phyloP scores from a whole-genome alignment of 2,113 vertebrate genomes.

The Garra rufa region DNA sequence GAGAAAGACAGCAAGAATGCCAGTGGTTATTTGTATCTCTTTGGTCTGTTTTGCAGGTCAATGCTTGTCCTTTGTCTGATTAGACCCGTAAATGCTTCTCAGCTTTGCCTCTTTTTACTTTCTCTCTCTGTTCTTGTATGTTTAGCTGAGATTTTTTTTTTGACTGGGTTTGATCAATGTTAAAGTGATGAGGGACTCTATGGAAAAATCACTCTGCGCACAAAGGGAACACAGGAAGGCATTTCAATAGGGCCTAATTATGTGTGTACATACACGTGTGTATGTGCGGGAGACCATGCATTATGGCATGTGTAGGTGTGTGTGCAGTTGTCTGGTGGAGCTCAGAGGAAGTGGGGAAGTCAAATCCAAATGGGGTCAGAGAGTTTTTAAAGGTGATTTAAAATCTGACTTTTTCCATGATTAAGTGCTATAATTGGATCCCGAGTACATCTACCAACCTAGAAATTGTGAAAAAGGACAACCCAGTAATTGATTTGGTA shows the following conservation, averaged over 20 bases:
- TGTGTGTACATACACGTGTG: conserved; percentile 29
- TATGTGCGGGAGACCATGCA: conserved; percentile 29
- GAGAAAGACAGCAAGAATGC: not conserved
- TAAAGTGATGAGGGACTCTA: conserved; percentile 21
- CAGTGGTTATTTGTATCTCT: not conserved
- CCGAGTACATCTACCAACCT: no score
- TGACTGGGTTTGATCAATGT: not conserved
- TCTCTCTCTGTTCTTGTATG: not conserved
- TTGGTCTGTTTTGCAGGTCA: conserved; percentile 15
- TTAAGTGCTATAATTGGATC: no score
- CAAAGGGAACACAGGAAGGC: conserved; percentile 52
- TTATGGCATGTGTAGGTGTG: conserved; percentile 41
- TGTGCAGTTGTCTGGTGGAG: conserved; percentile 13
- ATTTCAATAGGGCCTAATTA: conserved; percentile 59
- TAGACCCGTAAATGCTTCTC: not conserved
- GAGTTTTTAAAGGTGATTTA: no score
- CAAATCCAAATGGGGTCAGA: not conserved
- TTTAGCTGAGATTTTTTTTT: conserved; percentile 10
- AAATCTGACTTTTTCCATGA: no score
- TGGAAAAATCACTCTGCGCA: conserved; percentile 53
- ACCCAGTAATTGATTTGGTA: no score
- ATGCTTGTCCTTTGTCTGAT: not conserved
- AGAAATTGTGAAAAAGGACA: no score
- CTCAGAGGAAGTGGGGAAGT: conserved; percentile 37
- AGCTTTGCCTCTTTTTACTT: conserved; percentile 1